phyloP scores from a whole-genome alignment of 1,140 invertebrate genomes.

The Zaprionus africanus region DNA sequence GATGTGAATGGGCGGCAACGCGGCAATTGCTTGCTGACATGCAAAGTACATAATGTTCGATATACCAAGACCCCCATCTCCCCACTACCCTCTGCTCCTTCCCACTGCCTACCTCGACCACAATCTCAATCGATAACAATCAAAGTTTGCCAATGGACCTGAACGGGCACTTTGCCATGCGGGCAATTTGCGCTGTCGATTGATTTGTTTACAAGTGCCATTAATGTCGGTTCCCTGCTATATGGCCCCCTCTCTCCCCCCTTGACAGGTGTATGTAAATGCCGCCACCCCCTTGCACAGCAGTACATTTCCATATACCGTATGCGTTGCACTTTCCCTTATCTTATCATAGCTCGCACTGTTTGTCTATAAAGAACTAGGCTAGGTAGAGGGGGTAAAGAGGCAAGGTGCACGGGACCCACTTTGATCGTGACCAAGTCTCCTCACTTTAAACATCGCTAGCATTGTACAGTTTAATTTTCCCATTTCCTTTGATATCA shows the following conservation, averaged over 20 bases:
- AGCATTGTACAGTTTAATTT: slow-evolving; percentile 62
- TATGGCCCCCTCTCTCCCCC: background rate
- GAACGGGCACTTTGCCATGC: slow-evolving; percentile 59
- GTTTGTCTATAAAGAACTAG: slow-evolving; percentile 22
- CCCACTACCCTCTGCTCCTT: background rate
- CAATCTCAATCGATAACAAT: slow-evolving; percentile 66
- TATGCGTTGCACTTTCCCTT: slow-evolving; percentile 36
- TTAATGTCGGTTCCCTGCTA: slow-evolving; percentile 54
- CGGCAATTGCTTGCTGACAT: slow-evolving; percentile 79
- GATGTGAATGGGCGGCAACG: slow-evolving; percentile 57
- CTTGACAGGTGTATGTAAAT: slow-evolving; percentile 67
- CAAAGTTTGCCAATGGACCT: slow-evolving; percentile 47
- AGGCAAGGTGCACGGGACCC: slow-evolving; percentile 35
- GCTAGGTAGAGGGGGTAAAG: background rate
- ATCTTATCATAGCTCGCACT: slow-evolving; percentile 57
- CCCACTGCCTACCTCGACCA: no score
- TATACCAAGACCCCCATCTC: background rate
- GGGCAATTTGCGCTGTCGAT: slow-evolving; percentile 76
- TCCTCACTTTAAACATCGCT: slow-evolving; percentile 14
- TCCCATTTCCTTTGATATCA: slow-evolving; percentile 73
- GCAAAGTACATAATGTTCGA: slow-evolving; percentile 80
- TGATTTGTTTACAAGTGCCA: slow-evolving; percentile 80
- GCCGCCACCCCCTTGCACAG: slow-evolving; percentile 23
- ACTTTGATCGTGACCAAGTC: slow-evolving; percentile 61
- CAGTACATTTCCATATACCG: slow-evolving; percentile 52